Evolutionary conservation across 2,113 vertebrate species (phyloP), one percentile per base, ranked within the genome.

Genomic region (Ardeotis arabs): DNA sequence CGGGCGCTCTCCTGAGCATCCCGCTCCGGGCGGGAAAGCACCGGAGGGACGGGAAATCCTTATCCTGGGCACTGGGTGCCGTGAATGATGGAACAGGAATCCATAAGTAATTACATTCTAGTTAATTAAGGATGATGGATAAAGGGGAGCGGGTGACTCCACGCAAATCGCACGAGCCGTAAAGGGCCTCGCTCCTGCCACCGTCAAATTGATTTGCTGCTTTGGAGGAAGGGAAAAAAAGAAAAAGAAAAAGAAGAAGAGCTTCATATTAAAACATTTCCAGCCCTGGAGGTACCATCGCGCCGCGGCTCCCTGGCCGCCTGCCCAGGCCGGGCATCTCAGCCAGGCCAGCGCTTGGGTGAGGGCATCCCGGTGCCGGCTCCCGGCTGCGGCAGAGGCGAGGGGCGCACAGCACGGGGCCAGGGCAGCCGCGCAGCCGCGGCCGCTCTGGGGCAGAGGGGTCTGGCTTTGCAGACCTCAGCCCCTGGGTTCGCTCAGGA

Each of bases 111-210:
- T 98, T 98, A 95, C 96, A 84, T 94, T 93, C 94, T 95, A 95
- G 97, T 98, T 98, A 98, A 98, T 97, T 95, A 97, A 91, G 97
- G 97, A 95, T 97, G 96, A 98, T 96, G 97, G 98, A 97, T 95
- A 86, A 95, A 81, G 25, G 81, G 89, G 95, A 94, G 92, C 5
- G 1, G 62, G 92, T 22, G 29, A 93, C 95, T 94, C 84, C 83
- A 4, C 1, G 16, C 12, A 80, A 93, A 93, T 56, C 60, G 10
- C 80, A 53, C 56, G 62, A 66, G 78, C 58, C n/a, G 33, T 44
- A 90, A 95, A 89, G 90, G 79, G 94, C 91, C 84, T 96, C 17
- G 8, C 72, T 95, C 84, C 87, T 85, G 90, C 93, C 91, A 55
- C 55, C 81, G 41, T 45, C 96, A 56, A 74, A 97, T 86, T 39